These are phyloP conservation scores for Buphagus erythrorhynchus DNA, from an alignment of 2,797 vertebrate species.

Conservation along the genomic window DNA sequence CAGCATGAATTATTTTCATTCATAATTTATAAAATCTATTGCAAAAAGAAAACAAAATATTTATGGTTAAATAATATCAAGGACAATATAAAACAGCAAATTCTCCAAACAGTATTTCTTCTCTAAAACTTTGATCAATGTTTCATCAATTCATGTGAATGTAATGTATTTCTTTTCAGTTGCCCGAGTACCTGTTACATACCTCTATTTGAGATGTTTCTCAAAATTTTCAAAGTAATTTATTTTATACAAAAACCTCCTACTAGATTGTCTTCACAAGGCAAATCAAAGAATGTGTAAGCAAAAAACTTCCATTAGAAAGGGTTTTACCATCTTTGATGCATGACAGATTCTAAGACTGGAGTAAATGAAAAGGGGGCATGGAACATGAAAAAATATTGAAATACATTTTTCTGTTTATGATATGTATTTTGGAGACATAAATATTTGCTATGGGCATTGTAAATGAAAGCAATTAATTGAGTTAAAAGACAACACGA, in stretches of 20 bases:
- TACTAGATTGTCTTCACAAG: background rate
- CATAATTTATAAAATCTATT: constrained; percentile 9
- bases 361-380: background rate
- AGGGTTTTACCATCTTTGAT: background rate
- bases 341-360: background rate
- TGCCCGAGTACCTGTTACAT: background rate
- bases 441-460: background rate
- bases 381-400: background rate
- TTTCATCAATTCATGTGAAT: background rate
- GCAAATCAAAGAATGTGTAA: background rate
- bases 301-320: background rate
- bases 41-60: constrained; percentile 23
- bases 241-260: background rate
- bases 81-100: background rate
- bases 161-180: background rate
- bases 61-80: background rate
- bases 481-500: constrained; percentile 57
- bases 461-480: constrained; percentile 55
- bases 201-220: background rate
- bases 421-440: background rate
- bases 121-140: background rate
- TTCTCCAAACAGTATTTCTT: background rate
- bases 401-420: background rate
- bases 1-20: constrained; percentile 3
- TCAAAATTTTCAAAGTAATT: background rate